Base-by-base conservation (phyloP, 2,888 invertebrate species). In the Aricia artaxerxes region DNA sequence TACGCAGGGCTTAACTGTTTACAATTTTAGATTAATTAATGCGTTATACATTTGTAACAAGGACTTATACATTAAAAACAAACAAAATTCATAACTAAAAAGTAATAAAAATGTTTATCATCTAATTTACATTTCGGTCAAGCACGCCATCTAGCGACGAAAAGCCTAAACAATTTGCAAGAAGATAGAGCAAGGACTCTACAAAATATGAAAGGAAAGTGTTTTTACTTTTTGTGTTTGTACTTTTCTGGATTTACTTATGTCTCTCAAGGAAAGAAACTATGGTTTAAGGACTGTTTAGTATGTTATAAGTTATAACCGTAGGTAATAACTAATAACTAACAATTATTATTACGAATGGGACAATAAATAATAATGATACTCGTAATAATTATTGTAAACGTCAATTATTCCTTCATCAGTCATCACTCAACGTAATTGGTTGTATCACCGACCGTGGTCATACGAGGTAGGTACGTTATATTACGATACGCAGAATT, bases 351-450 rank as follows among this genome's bases (percentile, higher is more conserved):
- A 44, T 9, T 49, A 49, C 49, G 49, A 61, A 64, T 64, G 31
- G 4, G 31, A 31, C 9, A 61, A 4, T 24, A 24, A 24, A 31
- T 4, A 61, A 4, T 24, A 24, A 24, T 24, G 24, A 24, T 24
- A 24, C 24, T 24, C 24, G 24, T 24, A 24, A 24, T 24, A 57
- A 6, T n/a, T 24, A 61, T 49, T 49, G 49, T 31, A 11, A 13
- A 31, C 49, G 75, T 31, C 44, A 53, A 53, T 75, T 49, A 44
- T 49, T 75, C 31, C 75, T 75, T 53, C 49, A 75, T 75, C 49
- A 75, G 9, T 61, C 24, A 75, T 75, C 49, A 40, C 75, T 24
- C 49, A 57, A 49, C 24, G 53, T 53, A 75, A 75, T 53, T 49
- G 75, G 31, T 75, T 2, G 24, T 75, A n/a, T 75, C 40, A 35